Percentiles rank a stretch among this genome's conserved stretches.
Conservation (phyloP, 1,140 invertebrate species). For the Pomacea maculata region DNA sequence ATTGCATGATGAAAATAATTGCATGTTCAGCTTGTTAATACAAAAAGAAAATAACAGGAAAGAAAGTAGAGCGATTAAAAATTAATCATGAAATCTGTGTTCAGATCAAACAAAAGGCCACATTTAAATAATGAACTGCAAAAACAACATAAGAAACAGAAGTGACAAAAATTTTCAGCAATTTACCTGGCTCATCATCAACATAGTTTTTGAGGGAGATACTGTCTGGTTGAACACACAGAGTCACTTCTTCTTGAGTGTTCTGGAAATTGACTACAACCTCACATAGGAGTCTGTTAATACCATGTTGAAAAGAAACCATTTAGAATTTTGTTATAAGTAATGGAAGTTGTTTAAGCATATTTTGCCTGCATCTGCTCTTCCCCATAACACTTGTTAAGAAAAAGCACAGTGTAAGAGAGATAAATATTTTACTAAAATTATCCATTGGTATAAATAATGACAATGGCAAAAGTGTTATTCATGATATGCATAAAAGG, state of each 20-base stretch:
- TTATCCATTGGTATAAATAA: too few relatives aligned
- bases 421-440: background rate
- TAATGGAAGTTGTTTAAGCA: background rate
- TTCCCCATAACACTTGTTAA: too few relatives aligned
- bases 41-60: too few relatives aligned
- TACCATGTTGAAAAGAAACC: background rate
- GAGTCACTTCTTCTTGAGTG: slow-evolving; percentile 80
- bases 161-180: too few relatives aligned
- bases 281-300: slow-evolving; percentile 73
- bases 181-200: slow-evolving; percentile 71
- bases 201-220: slow-evolving; percentile 79
- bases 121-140: too few relatives aligned
- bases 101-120: too few relatives aligned
- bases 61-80: too few relatives aligned
- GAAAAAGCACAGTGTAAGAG: background rate
- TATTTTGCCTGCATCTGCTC: too few relatives aligned
- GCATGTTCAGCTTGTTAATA: background rate
- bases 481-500: too few relatives aligned
- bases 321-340: background rate
- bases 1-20: background rate
- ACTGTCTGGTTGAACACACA: slow-evolving; percentile 73
- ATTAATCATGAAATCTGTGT: too few relatives aligned
- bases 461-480: too few relatives aligned
- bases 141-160: too few relatives aligned
- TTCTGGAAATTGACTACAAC: slow-evolving; percentile 79